phyloP scores from a whole-genome alignment of 2,797 vertebrate species.

The Cryptoblepharus egeriae region DNA sequence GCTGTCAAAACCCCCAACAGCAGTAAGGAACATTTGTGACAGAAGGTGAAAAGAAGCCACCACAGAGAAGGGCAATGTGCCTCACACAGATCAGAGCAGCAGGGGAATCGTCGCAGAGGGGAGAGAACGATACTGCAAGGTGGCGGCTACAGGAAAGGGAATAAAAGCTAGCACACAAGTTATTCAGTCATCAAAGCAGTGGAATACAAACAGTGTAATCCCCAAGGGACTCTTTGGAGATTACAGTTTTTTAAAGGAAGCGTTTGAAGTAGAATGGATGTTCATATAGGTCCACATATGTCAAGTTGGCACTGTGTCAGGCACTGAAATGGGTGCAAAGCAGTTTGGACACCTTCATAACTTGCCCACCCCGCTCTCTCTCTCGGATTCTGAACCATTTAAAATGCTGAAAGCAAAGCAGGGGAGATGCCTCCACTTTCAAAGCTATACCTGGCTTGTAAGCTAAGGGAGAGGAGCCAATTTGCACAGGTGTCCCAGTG shows the following conservation, averaged over 20 bases:
- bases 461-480: too few relatives aligned
- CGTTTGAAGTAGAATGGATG: neutral
- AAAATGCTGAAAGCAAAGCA: too few relatives aligned
- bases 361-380: too few relatives aligned
- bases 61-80: neutral
- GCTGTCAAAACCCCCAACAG: neutral
- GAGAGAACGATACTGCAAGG: neutral
- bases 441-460: too few relatives aligned
- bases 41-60: neutral
- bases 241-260: too few relatives aligned
- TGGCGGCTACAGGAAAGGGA: neutral
- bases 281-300: neutral
- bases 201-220: neutral
- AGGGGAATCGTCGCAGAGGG: neutral
- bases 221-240: neutral
- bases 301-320: too few relatives aligned
- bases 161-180: neutral
- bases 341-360: too few relatives aligned
- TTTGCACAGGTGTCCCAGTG: too few relatives aligned
- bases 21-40: fast-evolving
- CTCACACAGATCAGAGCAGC: neutral
- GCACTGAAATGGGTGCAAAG: too few relatives aligned
- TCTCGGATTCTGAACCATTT: too few relatives aligned
- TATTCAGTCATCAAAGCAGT: neutral
- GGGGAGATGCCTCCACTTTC: too few relatives aligned